Evolutionary conservation across 2,888 invertebrate genomes (phyloP), one percentile per base, ranked within the genome.

Genomic region (Apantesis nais): DNA sequence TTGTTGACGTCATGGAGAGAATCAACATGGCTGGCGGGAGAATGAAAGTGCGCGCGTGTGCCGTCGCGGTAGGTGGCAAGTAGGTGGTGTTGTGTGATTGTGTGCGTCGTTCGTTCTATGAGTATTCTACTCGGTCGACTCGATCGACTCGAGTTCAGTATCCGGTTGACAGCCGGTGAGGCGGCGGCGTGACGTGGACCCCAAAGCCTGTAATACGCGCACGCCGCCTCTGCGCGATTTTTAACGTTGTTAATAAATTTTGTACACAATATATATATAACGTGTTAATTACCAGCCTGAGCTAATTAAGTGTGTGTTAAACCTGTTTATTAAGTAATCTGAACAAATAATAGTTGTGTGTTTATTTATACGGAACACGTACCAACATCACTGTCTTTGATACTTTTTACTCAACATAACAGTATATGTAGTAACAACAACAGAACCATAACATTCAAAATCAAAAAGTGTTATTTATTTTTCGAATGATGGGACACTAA

Each of bases 151-250:
- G 74, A 91, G 93, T 93, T 94, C 93, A 95, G 95, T 95, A 94
- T 93, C 94, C 94, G 94, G 93, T 92, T 92, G 93, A 93, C 93
- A 92, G 90, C 94, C 94, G 94, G 93, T 86, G 92, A 91, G 92
- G 93, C 92, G 93, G 94, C 92, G 92, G 93, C 91, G 92, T 91
- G 85, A 89, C 83, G 85, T 82, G 86, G 83, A 86, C 82, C 72
- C 79, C 78, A 69, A 82, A 85, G 81, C 81, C 82, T 86, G 80
- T 75, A 79, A 83, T 85, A 89, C 90, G 90, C 92, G 90, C 90
- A 89, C 93, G 93, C 93, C 94, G 94, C 93, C 93, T 91, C 91
- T 92, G 88, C 91, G 91, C 91, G 93, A 91, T 91, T 90, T 92
- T 91, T 90, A 88, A 72, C 79, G 89, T 86, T 91, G 89, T 92